Conservation (phyloP, 2,888 invertebrate species). For the Thereva unica region DNA sequence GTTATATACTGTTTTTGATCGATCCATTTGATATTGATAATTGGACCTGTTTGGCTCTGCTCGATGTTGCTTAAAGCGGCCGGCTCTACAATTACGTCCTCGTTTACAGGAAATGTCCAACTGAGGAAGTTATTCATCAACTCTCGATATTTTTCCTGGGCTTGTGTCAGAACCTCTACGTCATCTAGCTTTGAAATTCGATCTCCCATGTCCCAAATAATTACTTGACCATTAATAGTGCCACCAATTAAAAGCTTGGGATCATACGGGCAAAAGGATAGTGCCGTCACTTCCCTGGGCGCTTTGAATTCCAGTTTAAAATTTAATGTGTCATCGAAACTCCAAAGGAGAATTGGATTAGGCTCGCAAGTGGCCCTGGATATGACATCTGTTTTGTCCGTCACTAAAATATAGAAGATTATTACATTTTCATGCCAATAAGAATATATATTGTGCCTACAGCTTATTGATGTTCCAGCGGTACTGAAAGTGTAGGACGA, state of each 20-base stretch:
- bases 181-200: constrained; percentile 67
- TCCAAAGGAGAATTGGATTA: constrained; percentile 75
- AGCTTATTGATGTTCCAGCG: background rate
- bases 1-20: constrained; percentile 65
- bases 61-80: constrained; percentile 67
- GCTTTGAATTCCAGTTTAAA: constrained; percentile 73
- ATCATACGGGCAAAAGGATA: constrained; percentile 72
- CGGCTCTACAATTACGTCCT: constrained; percentile 63
- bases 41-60: constrained; percentile 66
- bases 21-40: constrained; percentile 72
- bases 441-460: constrained; percentile 5
- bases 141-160: constrained; percentile 66
- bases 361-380: constrained; percentile 64
- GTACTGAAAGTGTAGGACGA: constrained; percentile 65
- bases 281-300: constrained; percentile 66
- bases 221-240: constrained; percentile 71
- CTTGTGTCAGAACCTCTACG: constrained; percentile 65
- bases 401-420: constrained; percentile 37
- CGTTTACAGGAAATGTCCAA: constrained; percentile 70
- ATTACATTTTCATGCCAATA: background rate
- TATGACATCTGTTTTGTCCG: constrained; percentile 58
- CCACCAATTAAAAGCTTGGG: constrained; percentile 74
- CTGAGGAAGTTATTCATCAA: constrained; percentile 66
- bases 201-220: constrained; percentile 71
- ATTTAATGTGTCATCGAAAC: constrained; percentile 69